Evolutionary conservation across 2,113 vertebrate species (phyloP).

Genomic region (Aegotheles bennettii): DNA sequence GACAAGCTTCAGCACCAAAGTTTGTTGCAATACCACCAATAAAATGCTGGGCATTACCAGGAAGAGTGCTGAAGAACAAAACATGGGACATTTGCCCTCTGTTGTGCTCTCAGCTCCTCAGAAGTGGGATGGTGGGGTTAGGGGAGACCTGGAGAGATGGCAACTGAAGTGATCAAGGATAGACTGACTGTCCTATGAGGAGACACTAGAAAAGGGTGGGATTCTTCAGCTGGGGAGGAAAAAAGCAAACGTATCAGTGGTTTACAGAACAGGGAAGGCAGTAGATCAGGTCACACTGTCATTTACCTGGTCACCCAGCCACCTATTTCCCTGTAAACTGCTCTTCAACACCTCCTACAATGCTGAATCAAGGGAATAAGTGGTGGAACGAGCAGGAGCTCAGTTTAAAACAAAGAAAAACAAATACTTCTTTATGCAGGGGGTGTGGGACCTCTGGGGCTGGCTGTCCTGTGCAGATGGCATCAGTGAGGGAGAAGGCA

Average conservation of each 20-base stretch:
- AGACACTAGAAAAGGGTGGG: not conserved
- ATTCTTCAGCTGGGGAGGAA: not conserved
- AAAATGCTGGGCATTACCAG: not conserved
- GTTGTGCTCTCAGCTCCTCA: not conserved
- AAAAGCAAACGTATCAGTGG: not conserved
- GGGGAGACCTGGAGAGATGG: not conserved
- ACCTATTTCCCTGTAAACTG: not conserved
- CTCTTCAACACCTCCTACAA: not conserved
- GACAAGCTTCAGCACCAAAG: not conserved
- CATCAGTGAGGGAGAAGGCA: accelerated
- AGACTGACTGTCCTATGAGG: not conserved
- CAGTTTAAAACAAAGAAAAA: not conserved
- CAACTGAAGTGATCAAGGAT: not conserved
- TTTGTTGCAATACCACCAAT: not conserved
- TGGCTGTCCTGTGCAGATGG: not conserved
- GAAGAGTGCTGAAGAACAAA: not conserved
- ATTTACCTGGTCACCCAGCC: not conserved
- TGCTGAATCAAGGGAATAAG: not conserved
- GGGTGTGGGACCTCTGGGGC: not conserved
- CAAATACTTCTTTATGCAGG: not conserved
- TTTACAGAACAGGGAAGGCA: not conserved
- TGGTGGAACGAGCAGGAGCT: accelerated
- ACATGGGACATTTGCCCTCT: accelerated
- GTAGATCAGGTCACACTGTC: accelerated
- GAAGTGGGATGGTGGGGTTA: not conserved